Percentiles rank a stretch among this genome's conserved stretches.
phyloP scores from a whole-genome alignment of 2,888 invertebrate genomes.

The Chrysolina americana region DNA sequence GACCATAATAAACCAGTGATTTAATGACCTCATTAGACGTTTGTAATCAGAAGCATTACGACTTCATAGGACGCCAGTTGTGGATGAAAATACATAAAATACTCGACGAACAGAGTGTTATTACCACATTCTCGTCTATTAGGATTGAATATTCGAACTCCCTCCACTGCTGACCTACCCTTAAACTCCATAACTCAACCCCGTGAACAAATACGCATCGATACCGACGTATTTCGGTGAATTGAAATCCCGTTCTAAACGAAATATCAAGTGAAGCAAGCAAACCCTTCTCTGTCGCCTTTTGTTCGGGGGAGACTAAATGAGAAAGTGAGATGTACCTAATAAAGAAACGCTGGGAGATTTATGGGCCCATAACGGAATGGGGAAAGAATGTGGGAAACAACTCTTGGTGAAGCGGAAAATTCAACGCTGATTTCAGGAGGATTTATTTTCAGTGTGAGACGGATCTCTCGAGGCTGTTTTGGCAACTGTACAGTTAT shows the following conservation, averaged over 20 bases:
- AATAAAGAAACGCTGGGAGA: slow-evolving; percentile 15
- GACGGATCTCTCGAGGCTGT: background rate
- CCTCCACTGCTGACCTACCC: slow-evolving; percentile 10
- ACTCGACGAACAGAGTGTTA: no score
- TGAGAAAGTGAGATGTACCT: slow-evolving; percentile 24
- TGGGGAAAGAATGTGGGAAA: slow-evolving; percentile 23
- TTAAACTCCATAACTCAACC: slow-evolving; percentile 5
- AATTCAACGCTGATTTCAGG: slow-evolving; percentile 14
- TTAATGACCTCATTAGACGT: no score
- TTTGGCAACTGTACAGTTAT: background rate
- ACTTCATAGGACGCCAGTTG: no score
- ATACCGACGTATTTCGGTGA: slow-evolving; percentile 13
- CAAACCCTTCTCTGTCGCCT: slow-evolving; percentile 7
- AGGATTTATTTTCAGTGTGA: slow-evolving; percentile 8
- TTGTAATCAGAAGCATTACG: no score
- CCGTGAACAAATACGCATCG: slow-evolving; percentile 22
- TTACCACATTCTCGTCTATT: no score
- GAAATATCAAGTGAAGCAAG: background rate
- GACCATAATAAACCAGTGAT: no score
- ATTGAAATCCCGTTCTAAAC: slow-evolving; percentile 18
- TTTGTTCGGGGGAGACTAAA: slow-evolving; percentile 14
- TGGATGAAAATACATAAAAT: no score
- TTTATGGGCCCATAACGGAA: slow-evolving; percentile 17
- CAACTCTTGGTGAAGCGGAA: slow-evolving; percentile 9
- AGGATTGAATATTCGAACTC: background rate